phyloP scores from a whole-genome alignment of 1,140 invertebrate species.

The Pseudomyrmex sp. region DNA sequence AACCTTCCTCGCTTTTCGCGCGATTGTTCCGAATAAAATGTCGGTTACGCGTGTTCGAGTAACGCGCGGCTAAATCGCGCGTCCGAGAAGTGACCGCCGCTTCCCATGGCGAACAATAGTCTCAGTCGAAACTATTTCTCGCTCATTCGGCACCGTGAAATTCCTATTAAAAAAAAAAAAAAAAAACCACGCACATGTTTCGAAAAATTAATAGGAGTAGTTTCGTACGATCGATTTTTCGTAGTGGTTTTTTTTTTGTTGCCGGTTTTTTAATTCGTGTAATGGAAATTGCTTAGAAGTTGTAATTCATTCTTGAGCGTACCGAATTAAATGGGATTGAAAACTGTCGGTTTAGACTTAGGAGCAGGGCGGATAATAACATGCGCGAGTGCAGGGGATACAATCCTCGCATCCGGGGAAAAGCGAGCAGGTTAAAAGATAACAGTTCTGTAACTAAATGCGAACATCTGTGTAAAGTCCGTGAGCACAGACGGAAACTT shows the following conservation, averaged over 20 bases:
- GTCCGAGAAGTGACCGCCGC: background rate
- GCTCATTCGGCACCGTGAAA: background rate
- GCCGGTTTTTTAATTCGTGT: background rate
- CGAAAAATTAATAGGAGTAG: background rate
- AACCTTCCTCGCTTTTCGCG: constrained; percentile 4
- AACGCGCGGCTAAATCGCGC: background rate
- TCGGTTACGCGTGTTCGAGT: background rate
- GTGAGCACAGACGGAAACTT: constrained; percentile 35
- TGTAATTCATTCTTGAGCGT: constrained; percentile 30
- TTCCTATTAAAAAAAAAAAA: background rate
- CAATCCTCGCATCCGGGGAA: constrained; percentile 24
- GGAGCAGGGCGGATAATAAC: background rate
- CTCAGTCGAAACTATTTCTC: background rate
- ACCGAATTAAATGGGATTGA: constrained; percentile 15
- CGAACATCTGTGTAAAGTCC: constrained; percentile 34
- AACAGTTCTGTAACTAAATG: constrained; percentile 45
- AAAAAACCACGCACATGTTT: background rate
- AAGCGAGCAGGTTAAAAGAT: constrained; percentile 34
- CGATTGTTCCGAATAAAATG: constrained; percentile 26
- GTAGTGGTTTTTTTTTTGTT: constrained; percentile 26
- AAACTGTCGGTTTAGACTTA: background rate
- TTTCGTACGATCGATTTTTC: constrained; percentile 10
- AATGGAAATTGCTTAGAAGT: constrained; percentile 31
- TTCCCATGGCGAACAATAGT: background rate
- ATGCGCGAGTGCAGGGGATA: background rate